These are phyloP conservation scores for Acipenser oxyrinchus DNA, from an alignment of 2,797 vertebrate genomes.

Conservation along the genomic window DNA sequence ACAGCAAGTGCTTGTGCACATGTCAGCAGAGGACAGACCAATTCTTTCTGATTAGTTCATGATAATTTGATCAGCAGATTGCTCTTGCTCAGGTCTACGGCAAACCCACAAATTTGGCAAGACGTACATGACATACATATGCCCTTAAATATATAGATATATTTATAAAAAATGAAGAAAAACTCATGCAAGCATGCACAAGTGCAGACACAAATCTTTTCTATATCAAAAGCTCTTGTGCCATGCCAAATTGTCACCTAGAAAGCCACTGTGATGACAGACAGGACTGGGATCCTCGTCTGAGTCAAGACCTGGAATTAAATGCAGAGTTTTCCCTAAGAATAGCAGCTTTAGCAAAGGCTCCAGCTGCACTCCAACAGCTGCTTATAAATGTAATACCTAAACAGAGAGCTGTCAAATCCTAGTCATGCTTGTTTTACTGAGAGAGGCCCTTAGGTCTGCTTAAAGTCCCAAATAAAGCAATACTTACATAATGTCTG, in stretches of 20 bases:
- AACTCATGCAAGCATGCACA: constrained; percentile 62
- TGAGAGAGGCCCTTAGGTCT: constrained; percentile 39
- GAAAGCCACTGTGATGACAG: constrained; percentile 53
- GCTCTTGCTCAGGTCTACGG: constrained; percentile 19
- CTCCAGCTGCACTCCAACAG: constrained; percentile 34
- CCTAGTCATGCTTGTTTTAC: constrained; percentile 42
- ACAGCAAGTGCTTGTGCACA: constrained; percentile 16
- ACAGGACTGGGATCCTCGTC: constrained; percentile 60
- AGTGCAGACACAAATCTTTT: constrained; percentile 23
- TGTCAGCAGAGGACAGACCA: constrained; percentile 19
- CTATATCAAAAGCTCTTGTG: constrained; percentile 18
- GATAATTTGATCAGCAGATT: constrained; percentile 23
- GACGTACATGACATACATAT: constrained; percentile 34
- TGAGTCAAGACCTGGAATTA: constrained; percentile 69
- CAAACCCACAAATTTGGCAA: constrained; percentile 42
- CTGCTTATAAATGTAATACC: constrained; percentile 38
- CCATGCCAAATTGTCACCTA: constrained; percentile 55
- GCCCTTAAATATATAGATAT: background rate
- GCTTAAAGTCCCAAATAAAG: constrained; percentile 41
- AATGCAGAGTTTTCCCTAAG: constrained; percentile 57
- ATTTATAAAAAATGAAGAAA: background rate
- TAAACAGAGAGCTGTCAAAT: constrained; percentile 31
- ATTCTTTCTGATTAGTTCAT: constrained; percentile 19
- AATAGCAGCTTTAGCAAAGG: constrained; percentile 35
- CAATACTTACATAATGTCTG: constrained; percentile 22